Conservation (phyloP, 1,140 invertebrate genomes). For the Archivesica marissinica region DNA sequence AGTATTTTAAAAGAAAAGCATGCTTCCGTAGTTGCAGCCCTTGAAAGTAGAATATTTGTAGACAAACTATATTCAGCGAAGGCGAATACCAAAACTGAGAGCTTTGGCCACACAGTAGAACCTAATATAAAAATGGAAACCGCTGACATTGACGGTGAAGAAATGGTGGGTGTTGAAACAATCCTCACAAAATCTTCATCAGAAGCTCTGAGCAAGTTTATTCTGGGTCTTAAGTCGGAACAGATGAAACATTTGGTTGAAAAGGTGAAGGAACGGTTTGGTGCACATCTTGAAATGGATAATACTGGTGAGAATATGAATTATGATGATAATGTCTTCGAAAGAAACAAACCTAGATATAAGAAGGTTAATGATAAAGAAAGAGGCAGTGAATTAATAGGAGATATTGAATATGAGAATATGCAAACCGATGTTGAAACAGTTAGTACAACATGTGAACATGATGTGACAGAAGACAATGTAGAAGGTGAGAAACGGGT, state of each 20-base stretch:
- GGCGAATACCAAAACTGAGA: neutral
- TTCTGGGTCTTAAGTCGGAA: neutral
- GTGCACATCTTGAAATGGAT: neutral
- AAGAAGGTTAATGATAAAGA: neutral
- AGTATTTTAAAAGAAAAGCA: conserved; percentile 47
- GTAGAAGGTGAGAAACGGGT: neutral
- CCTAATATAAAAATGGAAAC: neutral
- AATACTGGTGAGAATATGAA: neutral
- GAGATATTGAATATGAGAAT: neutral
- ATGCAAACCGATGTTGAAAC: neutral
- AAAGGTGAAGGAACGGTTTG: neutral
- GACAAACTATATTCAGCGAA: neutral
- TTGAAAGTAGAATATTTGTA: conserved; percentile 22
- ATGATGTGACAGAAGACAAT: neutral
- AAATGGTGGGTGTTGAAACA: neutral
- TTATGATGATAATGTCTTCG: neutral
- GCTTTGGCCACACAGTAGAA: neutral
- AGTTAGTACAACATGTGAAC: neutral
- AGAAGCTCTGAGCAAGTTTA: neutral
- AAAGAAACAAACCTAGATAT: neutral
- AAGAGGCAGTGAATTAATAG: neutral
- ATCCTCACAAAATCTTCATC: neutral
- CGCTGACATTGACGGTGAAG: neutral
- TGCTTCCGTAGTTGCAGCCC: conserved; percentile 44
- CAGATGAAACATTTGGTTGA: neutral